Evolutionary conservation across 2,797 vertebrate genomes (phyloP).

Genomic region (Austrolebias charrua): DNA sequence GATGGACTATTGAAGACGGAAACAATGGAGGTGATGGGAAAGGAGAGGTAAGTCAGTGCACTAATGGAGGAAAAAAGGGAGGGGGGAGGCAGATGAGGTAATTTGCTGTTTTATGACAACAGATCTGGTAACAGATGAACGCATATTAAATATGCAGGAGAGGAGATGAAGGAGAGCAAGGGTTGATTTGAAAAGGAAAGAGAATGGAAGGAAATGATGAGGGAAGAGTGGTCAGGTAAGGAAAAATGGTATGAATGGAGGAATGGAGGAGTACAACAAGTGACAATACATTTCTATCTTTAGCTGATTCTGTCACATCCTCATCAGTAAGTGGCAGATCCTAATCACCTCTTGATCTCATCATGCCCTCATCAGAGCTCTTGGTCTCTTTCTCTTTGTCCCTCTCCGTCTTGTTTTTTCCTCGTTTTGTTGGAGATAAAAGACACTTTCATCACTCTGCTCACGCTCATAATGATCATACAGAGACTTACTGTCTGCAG

Average conservation of each 20-base stretch:
- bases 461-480: constrained; percentile 51
- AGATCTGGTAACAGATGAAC: constrained; percentile 60
- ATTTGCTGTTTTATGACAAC: constrained; percentile 64
- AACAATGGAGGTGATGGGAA: constrained; percentile 9
- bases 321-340: constrained; percentile 36
- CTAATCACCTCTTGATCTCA: constrained; percentile 58
- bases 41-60: constrained; percentile 4
- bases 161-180: constrained; percentile 19
- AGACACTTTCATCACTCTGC: constrained; percentile 46
- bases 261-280: constrained; percentile 22
- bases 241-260: constrained; percentile 6
- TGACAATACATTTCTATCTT: constrained; percentile 36
- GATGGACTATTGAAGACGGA: constrained; percentile 16
- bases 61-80: constrained; percentile 31
- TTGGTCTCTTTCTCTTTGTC: constrained; percentile 3
- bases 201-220: constrained; percentile 41
- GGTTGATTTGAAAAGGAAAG: constrained; percentile 26
- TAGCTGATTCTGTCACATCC: constrained; percentile 31
- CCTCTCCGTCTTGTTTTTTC: constrained; percentile 16
- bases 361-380: constrained; percentile 46
- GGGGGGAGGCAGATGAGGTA: constrained; percentile 55
- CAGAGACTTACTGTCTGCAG: constrained; percentile 53
- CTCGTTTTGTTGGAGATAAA: constrained; percentile 48
- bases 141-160: constrained; percentile 70
- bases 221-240: constrained; percentile 21